These are phyloP conservation scores for Tachina fera DNA, from an alignment of 2,888 invertebrate genomes.

Conservation along the genomic window DNA sequence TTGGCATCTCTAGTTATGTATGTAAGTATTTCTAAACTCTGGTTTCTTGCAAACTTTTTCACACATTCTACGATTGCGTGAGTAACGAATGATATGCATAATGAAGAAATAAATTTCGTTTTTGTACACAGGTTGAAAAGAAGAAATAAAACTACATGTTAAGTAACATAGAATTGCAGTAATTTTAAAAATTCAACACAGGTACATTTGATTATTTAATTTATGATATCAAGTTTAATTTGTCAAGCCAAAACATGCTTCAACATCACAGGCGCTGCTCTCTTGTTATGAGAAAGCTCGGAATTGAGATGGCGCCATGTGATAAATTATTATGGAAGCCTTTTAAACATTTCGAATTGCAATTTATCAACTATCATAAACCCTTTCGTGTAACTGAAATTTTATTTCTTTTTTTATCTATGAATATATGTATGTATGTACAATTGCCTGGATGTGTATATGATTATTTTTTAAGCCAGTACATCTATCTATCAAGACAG, in stretches of 20 bases:
- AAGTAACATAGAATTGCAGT: conserved; percentile 39
- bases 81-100: conserved; percentile 46
- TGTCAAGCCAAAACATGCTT: conserved; percentile 61
- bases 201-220: conserved; percentile 66
- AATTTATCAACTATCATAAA: conserved; percentile 46
- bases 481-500: conserved; percentile 10
- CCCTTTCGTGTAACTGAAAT: conserved; percentile 30
- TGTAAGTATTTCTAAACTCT: conserved; percentile 36
- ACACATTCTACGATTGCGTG: conserved; percentile 67
- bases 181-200: conserved; percentile 67
- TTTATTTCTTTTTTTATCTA: conserved; percentile 32
- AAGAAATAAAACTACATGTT: conserved; percentile 15
- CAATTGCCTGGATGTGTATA: neutral
- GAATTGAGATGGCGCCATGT: conserved; percentile 69
- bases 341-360: conserved; percentile 42
- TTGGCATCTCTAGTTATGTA: too few species aligned
- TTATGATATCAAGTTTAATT: conserved; percentile 68
- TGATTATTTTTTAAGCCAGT: neutral
- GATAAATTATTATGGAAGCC: conserved; percentile 67
- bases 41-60: conserved; percentile 57
- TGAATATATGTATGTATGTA: neutral
- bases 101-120: conserved; percentile 56
- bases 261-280: conserved; percentile 27
- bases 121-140: conserved; percentile 31
- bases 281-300: conserved; percentile 34